phyloP scores from a whole-genome alignment of 53 echinoderm and acorn worm genomes.

The Temnopleurus reevesii region DNA sequence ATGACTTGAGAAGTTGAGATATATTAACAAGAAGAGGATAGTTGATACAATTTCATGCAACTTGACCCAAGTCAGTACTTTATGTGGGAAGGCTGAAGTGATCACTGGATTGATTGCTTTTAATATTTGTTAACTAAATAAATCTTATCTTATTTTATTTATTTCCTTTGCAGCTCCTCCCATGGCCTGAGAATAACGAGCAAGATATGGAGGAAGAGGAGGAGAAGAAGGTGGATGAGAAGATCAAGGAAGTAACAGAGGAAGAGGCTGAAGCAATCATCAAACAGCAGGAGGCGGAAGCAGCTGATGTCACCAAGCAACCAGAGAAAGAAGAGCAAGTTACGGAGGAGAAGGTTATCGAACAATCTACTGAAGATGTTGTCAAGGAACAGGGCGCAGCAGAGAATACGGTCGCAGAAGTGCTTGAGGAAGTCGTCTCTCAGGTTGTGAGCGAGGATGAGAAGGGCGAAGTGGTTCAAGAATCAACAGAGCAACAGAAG shows the following conservation, averaged over 20 bases:
- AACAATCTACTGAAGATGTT: neutral
- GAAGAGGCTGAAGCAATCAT: neutral
- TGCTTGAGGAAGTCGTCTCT: slow-evolving; percentile 36
- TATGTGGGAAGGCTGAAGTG: too few species aligned
- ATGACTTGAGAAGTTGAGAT: too few species aligned
- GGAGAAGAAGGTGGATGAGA: neutral
- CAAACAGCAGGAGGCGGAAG: neutral
- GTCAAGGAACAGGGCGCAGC: neutral
- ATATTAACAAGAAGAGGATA: too few species aligned
- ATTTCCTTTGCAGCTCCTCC: slow-evolving; percentile 64
- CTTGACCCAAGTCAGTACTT: too few species aligned
- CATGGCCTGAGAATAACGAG: slow-evolving; percentile 85
- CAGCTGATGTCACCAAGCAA: neutral
- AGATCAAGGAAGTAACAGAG: slow-evolving; percentile 41
- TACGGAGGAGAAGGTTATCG: neutral
- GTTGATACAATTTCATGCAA: too few species aligned
- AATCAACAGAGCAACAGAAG: neutral
- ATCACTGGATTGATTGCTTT: too few species aligned
- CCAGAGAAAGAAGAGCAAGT: neutral
- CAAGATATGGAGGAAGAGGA: slow-evolving; percentile 66
- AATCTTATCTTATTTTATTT: neutral
- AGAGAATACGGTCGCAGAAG: slow-evolving; percentile 22
- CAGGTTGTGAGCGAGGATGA: slow-evolving; percentile 8
- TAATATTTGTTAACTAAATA: too few species aligned
- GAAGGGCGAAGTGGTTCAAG: neutral